Evolutionary conservation across 2,113 vertebrate genomes (phyloP).

Genomic region (Gallinago jamesoni): DNA sequence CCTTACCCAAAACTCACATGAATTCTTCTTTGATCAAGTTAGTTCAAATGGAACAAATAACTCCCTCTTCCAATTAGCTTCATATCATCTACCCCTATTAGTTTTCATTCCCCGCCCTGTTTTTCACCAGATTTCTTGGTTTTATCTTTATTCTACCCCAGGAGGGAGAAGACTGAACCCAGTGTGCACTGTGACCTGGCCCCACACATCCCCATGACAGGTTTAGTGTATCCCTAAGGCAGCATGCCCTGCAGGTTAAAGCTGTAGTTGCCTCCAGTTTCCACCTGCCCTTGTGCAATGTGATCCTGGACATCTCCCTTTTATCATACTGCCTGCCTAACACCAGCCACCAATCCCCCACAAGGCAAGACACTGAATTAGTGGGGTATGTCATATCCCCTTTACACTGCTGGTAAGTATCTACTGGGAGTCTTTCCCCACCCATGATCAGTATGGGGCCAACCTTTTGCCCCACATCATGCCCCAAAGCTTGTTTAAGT

Average conservation of each 20-base stretch:
- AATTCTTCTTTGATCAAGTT: slow-evolving; percentile 59
- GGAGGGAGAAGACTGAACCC: neutral
- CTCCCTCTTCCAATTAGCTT: slow-evolving; percentile 43
- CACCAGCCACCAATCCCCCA: neutral
- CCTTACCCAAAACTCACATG: slow-evolving; percentile 12
- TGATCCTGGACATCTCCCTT: neutral
- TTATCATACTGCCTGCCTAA: neutral
- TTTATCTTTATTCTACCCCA: neutral
- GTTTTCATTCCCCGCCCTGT: neutral
- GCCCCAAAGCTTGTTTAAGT: neutral
- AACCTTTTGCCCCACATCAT: neutral
- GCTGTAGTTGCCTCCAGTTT: neutral
- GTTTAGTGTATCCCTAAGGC: neutral
- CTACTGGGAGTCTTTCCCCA: neutral
- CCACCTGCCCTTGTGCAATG: neutral
- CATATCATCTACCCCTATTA: slow-evolving; percentile 24
- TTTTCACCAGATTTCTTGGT: neutral
- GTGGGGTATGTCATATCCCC: too few species aligned
- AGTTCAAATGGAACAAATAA: slow-evolving; percentile 58
- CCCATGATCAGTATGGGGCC: neutral
- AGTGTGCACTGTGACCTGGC: neutral
- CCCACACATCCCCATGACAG: neutral
- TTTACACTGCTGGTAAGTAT: neutral
- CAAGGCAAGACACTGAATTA: neutral
- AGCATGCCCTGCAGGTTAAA: neutral